phyloP scores from a whole-genome alignment of 1,140 invertebrate species.

The Lepidurus couesii region DNA sequence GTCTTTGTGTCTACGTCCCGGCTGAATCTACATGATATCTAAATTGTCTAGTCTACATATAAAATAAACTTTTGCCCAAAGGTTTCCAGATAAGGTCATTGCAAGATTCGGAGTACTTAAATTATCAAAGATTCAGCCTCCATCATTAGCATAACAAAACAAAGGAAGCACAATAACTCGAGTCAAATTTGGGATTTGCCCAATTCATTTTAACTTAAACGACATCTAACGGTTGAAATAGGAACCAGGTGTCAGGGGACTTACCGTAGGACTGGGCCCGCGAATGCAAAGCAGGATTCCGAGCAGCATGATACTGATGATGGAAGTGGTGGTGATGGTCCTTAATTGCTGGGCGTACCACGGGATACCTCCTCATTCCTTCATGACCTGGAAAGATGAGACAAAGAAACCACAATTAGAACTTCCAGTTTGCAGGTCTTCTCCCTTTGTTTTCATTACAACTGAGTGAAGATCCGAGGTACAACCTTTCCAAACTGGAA shows the following conservation, averaged over 20 bases:
- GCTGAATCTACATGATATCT: too few relatives aligned
- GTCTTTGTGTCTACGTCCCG: too few relatives aligned
- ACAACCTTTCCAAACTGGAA: background rate
- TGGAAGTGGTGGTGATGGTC: background rate
- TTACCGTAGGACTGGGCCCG: background rate
- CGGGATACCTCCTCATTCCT: constrained; percentile 2
- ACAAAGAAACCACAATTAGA: background rate
- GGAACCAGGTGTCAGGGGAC: background rate
- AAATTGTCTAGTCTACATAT: too few relatives aligned
- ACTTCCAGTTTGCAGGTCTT: background rate
- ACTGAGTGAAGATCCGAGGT: background rate
- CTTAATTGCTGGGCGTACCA: background rate
- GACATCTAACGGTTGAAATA: too few relatives aligned
- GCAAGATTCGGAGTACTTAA: too few relatives aligned
- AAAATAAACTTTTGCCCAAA: too few relatives aligned
- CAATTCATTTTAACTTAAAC: too few relatives aligned
- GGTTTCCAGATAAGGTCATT: too few relatives aligned
- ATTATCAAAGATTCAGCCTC: too few relatives aligned
- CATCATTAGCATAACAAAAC: too few relatives aligned
- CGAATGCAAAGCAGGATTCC: background rate
- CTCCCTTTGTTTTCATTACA: background rate
- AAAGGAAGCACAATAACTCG: too few relatives aligned
- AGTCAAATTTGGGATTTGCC: too few relatives aligned
- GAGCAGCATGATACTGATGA: background rate
- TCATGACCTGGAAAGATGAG: background rate